A percentile compares a stretch with the other conserved stretches of the same genome.
Conservation (phyloP, 2,888 invertebrate genomes). For the Oegoconia quadripuncta region DNA sequence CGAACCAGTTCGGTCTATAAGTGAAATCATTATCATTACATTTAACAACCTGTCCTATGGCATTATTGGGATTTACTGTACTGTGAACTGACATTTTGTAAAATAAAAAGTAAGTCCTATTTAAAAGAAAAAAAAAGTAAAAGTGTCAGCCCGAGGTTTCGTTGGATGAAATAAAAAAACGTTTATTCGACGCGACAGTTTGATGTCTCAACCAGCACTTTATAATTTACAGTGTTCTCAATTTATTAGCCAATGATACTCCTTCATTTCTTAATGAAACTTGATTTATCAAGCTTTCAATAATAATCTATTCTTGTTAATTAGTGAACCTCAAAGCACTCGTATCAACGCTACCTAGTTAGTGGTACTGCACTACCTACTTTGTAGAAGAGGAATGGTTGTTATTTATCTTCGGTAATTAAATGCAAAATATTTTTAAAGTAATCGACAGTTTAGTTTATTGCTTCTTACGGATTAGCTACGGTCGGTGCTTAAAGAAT, state of each 20-base stretch:
- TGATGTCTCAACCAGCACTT: slow-evolving; percentile 4
- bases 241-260: neutral
- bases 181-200: neutral
- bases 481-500: too few relatives aligned
- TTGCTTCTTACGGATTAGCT: too few relatives aligned
- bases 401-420: too few relatives aligned
- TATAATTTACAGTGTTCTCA: neutral
- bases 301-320: too few relatives aligned
- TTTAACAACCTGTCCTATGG: slow-evolving; percentile 11
- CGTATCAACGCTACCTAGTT: too few relatives aligned
- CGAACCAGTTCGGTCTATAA: slow-evolving; percentile 7
- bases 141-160: slow-evolving; percentile 1
- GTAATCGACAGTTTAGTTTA: too few relatives aligned
- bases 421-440: too few relatives aligned
- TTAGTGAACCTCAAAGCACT: too few relatives aligned
- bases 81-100: slow-evolving; percentile 12
- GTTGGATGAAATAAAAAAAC: slow-evolving; percentile 2
- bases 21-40: slow-evolving; percentile 19
- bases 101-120: too few relatives aligned
- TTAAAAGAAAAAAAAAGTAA: slow-evolving; percentile 1
- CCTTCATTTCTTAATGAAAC: neutral
- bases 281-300: too few relatives aligned
- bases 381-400: too few relatives aligned
- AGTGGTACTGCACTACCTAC: too few relatives aligned
- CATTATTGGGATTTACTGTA: slow-evolving; percentile 2